Evolutionary conservation across 2,888 invertebrate genomes (phyloP).

Genomic region (Spilarctia lutea): DNA sequence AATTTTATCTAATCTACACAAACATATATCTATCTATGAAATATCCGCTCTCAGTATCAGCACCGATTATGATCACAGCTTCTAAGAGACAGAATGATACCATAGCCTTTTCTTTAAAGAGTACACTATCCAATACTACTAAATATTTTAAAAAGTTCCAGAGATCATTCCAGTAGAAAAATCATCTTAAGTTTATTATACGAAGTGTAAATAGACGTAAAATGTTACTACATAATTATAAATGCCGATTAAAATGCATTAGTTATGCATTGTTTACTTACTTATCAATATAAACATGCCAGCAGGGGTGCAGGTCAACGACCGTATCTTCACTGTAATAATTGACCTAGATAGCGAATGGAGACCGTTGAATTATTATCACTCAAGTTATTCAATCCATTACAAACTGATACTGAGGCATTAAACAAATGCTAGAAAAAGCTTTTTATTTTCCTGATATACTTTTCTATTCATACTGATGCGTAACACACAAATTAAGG

Average conservation of each 20-base stretch:
- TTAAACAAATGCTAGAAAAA: neutral
- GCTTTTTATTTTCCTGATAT: neutral
- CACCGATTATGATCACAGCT: neutral
- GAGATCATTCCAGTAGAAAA: no score
- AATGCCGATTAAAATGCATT: neutral
- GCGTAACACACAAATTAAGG: neutral
- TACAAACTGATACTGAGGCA: neutral
- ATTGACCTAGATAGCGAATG: neutral
- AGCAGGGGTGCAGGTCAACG: conserved; percentile 1
- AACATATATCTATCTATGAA: neutral
- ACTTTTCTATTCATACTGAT: neutral
- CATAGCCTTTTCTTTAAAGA: neutral
- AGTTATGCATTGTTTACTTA: neutral
- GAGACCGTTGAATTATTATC: neutral
- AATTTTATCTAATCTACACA: neutral
- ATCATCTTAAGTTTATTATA: neutral
- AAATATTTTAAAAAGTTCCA: no score
- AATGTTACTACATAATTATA: neutral
- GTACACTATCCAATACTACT: neutral
- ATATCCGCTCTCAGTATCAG: neutral
- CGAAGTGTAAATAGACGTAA: neutral
- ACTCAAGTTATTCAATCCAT: neutral
- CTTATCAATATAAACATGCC: conserved; percentile 1
- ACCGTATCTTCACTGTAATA: conserved; percentile 2
- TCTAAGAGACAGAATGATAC: neutral